phyloP scores from a whole-genome alignment of 2,113 vertebrate species.

The Sprattus sprattus region DNA sequence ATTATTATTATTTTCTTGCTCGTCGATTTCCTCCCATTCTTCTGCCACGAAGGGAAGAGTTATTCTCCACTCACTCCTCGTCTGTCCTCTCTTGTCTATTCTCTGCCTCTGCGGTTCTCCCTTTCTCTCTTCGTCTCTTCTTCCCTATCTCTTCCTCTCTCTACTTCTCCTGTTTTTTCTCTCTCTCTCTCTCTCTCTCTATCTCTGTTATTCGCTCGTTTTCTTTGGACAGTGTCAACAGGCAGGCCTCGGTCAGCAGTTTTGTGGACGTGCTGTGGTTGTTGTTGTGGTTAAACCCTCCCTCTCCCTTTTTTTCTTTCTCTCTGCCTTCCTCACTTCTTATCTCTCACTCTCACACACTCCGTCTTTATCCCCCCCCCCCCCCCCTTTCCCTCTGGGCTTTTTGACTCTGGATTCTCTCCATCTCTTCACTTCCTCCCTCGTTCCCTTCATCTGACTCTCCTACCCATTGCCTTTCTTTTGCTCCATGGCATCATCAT shows the following conservation, averaged over 20 bases:
- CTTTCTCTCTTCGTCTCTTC: not conserved
- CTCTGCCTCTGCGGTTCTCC: not conserved
- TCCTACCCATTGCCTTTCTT: not conserved
- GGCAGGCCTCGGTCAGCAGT: not conserved
- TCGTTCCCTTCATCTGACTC: not conserved
- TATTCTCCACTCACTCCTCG: conserved; percentile 31
- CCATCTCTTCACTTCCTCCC: not conserved
- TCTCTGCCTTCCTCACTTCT: not conserved
- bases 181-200: not conserved
- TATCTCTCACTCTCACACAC: not conserved
- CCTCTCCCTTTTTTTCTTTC: not conserved
- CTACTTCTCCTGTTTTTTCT: not conserved
- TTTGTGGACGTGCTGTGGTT: not conserved
- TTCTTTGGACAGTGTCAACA: not conserved
- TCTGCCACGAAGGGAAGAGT: conserved; percentile 53
- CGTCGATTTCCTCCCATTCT: conserved; percentile 52
- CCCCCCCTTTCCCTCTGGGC: not conserved
- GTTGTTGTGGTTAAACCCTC: not conserved
- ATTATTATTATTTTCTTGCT: conserved; percentile 62
- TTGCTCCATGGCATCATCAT: not conserved
- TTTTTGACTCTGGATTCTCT: not conserved
- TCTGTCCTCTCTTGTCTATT: conserved; percentile 21
- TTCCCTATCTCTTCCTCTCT: not conserved
- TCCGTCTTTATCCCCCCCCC: not conserved
- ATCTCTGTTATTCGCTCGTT: too few species aligned